Evolutionary conservation across 2,888 invertebrate genomes (phyloP).

Genomic region (Rhagonycha lutea): DNA sequence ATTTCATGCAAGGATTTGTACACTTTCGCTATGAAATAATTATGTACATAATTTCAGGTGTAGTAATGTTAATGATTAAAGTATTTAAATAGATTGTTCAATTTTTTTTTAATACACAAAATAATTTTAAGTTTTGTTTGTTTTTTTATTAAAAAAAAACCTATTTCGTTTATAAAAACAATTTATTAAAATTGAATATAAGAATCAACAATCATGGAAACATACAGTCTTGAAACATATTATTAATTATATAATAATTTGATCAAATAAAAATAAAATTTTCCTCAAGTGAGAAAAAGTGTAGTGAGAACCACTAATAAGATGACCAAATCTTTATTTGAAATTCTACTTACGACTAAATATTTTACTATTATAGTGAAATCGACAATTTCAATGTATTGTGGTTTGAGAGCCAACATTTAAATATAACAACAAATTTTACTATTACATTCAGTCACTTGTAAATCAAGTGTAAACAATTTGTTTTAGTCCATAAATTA

Average conservation of each 20-base stretch:
- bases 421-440: background rate
- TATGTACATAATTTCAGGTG: background rate
- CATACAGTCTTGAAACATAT: background rate
- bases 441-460: background rate
- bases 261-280: background rate
- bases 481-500: background rate
- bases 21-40: constrained; percentile 25
- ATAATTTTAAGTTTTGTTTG: background rate
- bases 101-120: no score
- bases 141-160: background rate
- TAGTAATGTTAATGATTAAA: background rate
- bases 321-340: background rate
- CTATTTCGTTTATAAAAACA: background rate
- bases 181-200: constrained; percentile 1
- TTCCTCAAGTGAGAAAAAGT: background rate
- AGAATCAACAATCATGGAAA: background rate
- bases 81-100: background rate
- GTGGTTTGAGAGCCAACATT: background rate
- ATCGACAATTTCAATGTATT: background rate
- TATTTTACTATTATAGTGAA: background rate
- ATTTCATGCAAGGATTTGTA: constrained; percentile 33
- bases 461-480: background rate
- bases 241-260: background rate
- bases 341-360: background rate
- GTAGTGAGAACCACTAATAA: background rate